These are phyloP conservation scores for Daubentonia madagascariensis DNA, from an alignment of 2,113 vertebrate species.

Conservation along the genomic window DNA sequence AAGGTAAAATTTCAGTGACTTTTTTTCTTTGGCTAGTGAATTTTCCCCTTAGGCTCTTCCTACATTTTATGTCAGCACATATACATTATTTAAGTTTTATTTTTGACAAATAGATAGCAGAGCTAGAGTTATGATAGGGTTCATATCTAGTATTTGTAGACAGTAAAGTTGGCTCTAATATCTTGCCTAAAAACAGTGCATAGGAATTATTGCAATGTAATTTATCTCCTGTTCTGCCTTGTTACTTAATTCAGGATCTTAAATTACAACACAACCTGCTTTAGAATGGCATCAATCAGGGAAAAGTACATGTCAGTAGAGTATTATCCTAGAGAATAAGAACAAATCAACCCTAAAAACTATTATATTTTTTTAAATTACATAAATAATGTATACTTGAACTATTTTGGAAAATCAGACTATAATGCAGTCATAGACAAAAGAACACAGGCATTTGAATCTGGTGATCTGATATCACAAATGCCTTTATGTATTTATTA, in stretches of 20 bases:
- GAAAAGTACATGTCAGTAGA: not conserved
- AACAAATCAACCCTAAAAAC: not conserved
- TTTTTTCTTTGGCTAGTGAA: not conserved
- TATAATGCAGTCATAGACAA: not conserved
- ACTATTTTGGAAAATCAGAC: not conserved
- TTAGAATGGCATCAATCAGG: not conserved
- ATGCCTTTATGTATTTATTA: not conserved
- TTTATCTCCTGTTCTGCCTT: constrained; percentile 2
- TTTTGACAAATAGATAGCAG: not conserved
- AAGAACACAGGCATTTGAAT: not conserved
- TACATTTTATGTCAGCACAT: not conserved
- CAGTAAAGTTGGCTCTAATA: not conserved
- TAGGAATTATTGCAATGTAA: not conserved
- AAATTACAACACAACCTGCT: constrained; percentile 17
- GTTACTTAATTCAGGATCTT: not conserved
- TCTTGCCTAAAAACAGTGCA: not conserved
- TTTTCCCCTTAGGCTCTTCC: not conserved
- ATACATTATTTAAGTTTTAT: not conserved
- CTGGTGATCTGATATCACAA: not conserved
- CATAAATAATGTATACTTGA: not conserved
- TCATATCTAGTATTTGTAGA: not conserved
- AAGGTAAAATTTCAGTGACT: not conserved
- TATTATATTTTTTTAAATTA: not conserved
- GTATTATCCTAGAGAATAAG: not conserved
- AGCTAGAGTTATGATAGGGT: not conserved